Conservation (phyloP, 53 echinoderm and acorn worm genomes). For the Luidia sarsii region DNA sequence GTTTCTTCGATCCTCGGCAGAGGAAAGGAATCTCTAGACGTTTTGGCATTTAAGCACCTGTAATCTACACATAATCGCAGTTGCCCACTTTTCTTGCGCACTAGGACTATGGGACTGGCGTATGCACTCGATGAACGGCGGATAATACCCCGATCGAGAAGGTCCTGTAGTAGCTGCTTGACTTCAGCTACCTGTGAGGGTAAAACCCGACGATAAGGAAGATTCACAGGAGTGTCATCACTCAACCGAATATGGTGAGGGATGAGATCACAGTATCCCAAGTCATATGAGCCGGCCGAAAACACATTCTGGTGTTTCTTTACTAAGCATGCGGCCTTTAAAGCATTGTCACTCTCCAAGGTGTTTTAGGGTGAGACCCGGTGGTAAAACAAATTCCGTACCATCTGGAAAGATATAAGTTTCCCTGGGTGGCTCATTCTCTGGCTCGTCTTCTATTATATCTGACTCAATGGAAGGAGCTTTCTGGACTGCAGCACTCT, state of each 20-base stretch:
- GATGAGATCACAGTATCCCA: not conserved
- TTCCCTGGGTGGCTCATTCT: not conserved
- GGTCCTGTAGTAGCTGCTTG: not conserved
- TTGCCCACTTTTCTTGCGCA: not conserved
- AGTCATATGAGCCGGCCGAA: not conserved
- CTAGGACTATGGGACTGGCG: not conserved
- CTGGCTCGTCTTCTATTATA: not conserved
- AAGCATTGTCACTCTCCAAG: not conserved
- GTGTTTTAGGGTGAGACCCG: not conserved
- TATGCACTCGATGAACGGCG: not conserved
- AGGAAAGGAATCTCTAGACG: slow-evolving; percentile 48
- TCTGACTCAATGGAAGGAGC: not conserved
- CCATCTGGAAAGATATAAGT: not conserved
- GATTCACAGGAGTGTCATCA: not conserved
- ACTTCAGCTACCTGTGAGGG: not conserved
- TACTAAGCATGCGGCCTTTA: no score
- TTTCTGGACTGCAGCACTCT: not conserved
- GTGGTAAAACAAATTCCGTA: not conserved
- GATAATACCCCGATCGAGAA: not conserved
- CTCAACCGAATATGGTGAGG: not conserved
- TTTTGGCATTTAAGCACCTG: not conserved
- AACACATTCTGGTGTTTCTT: not conserved
- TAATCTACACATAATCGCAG: not conserved
- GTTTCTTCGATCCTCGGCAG: slow-evolving; percentile 37
- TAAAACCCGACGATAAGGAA: not conserved